Evolutionary conservation across 2,797 vertebrate genomes (phyloP).

Genomic region (Mus spretus): DNA sequence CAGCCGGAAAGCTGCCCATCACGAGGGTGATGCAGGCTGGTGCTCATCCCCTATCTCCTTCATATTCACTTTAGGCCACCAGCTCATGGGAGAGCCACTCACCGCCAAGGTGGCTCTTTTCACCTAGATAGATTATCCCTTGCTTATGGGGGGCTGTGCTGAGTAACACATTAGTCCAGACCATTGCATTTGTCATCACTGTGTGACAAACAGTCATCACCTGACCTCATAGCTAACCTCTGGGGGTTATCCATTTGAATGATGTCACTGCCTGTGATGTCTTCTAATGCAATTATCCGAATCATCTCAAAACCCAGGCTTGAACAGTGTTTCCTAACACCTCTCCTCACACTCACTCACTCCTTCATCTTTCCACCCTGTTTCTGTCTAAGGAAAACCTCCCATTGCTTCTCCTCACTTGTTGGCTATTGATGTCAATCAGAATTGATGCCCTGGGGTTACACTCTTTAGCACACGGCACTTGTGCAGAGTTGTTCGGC

Average conservation of each 20-base stretch:
- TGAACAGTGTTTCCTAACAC: conserved; percentile 58
- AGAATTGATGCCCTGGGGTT: background rate
- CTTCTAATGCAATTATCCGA: conserved; percentile 85
- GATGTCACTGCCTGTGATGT: conserved; percentile 82
- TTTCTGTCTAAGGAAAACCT: background rate
- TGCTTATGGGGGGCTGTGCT: background rate
- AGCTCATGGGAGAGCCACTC: background rate
- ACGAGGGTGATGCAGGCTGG: background rate
- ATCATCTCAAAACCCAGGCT: conserved; percentile 39
- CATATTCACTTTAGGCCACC: background rate
- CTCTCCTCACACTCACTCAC: conserved; percentile 1
- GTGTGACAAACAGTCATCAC: conserved; percentile 81
- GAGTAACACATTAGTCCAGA: conserved; percentile 79
- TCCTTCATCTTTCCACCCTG: background rate
- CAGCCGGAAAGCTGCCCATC: conserved; percentile 57
- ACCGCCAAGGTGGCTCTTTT: background rate
- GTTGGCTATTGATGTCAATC: conserved; percentile 12
- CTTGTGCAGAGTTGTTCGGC: conserved; percentile 34
- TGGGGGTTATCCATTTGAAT: conserved; percentile 84
- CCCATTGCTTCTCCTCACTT: background rate
- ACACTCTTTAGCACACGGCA: background rate
- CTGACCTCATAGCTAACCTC: conserved; percentile 78
- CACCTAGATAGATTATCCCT: background rate
- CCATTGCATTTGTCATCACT: conserved; percentile 80
- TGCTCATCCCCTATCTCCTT: background rate